A percentile compares a stretch with the other conserved stretches of the same genome.
Conservation (phyloP, 2,888 invertebrate genomes). For the Chironomus tentans region DNA sequence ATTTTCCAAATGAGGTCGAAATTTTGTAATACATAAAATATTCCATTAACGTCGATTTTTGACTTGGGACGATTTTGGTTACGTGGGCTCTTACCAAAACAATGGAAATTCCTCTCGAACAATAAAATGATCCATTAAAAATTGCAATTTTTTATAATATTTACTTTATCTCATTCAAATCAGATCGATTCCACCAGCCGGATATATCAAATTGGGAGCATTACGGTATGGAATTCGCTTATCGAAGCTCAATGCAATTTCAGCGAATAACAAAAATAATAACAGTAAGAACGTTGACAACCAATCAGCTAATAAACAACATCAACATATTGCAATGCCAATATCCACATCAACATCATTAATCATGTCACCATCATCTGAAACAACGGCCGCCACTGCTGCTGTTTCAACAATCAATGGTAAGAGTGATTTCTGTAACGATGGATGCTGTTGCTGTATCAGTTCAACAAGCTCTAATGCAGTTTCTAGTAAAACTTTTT, state of each 20-base stretch:
- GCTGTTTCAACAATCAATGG: not conserved
- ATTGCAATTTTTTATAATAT: not conserved
- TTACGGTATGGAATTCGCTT: conserved; percentile 14
- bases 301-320: conserved; percentile 11
- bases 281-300: not conserved
- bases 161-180: not conserved
- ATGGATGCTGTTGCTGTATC: conserved; percentile 11
- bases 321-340: not conserved
- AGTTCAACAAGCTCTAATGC: not conserved
- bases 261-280: not conserved
- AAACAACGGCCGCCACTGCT: not conserved
- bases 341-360: not conserved
- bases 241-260: conserved; percentile 3
- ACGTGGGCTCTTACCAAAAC: no score
- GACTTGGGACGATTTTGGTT: no score
- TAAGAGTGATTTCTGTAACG: conserved; percentile 1
- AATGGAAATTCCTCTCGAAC: no score
- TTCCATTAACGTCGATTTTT: no score
- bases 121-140: not conserved
- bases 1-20: no score
- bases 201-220: conserved; percentile 14
- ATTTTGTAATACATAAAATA: no score
- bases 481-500: not conserved
- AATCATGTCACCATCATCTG: conserved; percentile 24
- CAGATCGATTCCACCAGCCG: conserved; percentile 20